Base-by-base conservation (phyloP, 2,888 invertebrate genomes). In the Pogonocherus hispidulus region DNA sequence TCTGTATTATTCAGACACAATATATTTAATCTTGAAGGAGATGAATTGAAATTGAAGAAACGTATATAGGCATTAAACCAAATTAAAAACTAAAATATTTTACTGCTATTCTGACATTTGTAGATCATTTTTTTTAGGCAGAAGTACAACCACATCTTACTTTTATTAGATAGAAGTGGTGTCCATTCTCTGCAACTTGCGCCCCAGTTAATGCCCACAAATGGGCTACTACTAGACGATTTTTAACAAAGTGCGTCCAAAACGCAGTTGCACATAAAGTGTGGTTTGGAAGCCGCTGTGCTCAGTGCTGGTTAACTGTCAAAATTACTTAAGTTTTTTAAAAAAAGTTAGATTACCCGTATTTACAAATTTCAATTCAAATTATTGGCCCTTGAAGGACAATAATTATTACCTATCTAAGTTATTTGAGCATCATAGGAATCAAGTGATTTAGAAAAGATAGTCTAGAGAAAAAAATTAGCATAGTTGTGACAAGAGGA, bases 241-340 rank as follows among this genome's bases (percentile, higher is more conserved):
- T 81, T 79, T 73, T 70, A 83, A 82, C 81, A 81, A 82, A 80
- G 82, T 83, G 82, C 80, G 76, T 73, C 73, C 77, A 74, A 75
- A 62, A 76, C 77, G 81, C 82, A 82, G 81, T 82, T 82, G 82
- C 80, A 81, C 78, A 73, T 73, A 71, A 78, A 80, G 76, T 74
- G 75, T 74, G 67, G 74, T 79, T 78, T 81, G 80, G 79, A 82
- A 82, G 82, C 83, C 80, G 81, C 77, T 74, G 80, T 80, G 80
- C 79, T 79, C 77, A 74, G 70, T 75, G 72, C 66, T 69, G 67
- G 67, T 71, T 69, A 73, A 60, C 74, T 69, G 69, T 69, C 74
- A 69, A 76, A 74, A 74, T 59, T 57, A 51, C 27, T 46, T 49
- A 19, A 44, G 19, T 20, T 51, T 55, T 51, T 37, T 49, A 54